A percentile compares a stretch with the other conserved stretches of the same genome.
Conservation (phyloP, 2,888 invertebrate genomes). For the Ernsta delagoae region DNA sequence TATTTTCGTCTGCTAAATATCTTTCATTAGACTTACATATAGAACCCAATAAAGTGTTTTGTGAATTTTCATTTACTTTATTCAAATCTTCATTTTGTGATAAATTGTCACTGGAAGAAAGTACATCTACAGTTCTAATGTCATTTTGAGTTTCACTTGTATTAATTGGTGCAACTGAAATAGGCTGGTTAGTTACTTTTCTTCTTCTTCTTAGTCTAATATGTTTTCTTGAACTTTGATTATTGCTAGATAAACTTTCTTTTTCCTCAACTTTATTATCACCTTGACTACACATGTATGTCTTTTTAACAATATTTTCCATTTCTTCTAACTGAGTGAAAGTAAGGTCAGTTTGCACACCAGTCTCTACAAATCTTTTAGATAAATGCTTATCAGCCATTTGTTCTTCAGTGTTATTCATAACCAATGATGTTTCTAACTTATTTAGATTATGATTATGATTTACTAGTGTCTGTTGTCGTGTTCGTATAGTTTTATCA, state of each 20-base stretch:
- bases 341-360: conserved; percentile 20
- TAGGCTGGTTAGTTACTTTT: conserved; percentile 2
- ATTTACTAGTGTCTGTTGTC: not conserved
- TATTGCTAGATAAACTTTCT: not conserved
- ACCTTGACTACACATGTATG: not conserved
- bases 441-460: not conserved
- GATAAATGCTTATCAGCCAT: not conserved
- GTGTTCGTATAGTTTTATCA: not conserved
- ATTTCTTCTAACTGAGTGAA: conserved; percentile 3
- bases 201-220: conserved; percentile 21
- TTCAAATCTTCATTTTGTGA: not conserved
- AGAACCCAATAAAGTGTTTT: not conserved
- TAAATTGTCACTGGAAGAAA: not conserved
- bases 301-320: conserved; percentile 1
- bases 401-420: not conserved
- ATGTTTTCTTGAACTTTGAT: not conserved
- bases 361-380: conserved; percentile 14
- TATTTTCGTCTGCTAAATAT: not conserved
- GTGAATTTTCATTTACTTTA: not conserved
- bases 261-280: not conserved
- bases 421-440: not conserved
- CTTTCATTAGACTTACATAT: not conserved
- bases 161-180: not conserved
- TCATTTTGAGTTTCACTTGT: conserved; percentile 4
- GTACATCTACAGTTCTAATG: not conserved